Base-by-base conservation (phyloP, 35 echinoderm and acorn worm genomes). In the Eucidaris tribuloides region DNA sequence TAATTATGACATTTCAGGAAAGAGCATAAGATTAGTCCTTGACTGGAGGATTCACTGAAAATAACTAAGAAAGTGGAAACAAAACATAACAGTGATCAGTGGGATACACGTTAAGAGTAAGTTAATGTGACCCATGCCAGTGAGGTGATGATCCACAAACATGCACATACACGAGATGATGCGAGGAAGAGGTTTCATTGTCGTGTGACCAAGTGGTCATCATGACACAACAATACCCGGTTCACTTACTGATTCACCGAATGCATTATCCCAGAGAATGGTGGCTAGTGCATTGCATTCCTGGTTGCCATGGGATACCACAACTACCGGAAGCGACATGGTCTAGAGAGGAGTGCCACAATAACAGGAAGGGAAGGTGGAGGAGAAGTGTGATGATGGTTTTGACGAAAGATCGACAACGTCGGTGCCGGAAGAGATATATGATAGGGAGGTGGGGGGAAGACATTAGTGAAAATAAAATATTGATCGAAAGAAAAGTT, bases 221-320 rank as follows among this genome's bases (percentile, higher is more conserved):
- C n/a, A 84, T 84, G 82, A 84, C 41, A 58, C 63, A 48, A 66
- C 61, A 23, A 42, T 3, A 77, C 60, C 65, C 71, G 18, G 65
- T 44, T 76, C 62, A 99, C 96, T 99, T 93, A 99, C 96, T 86
- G 96, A 84, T 87, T 99, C 96, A 83, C 86, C 87, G 88, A 99
- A 99, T 49, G 90, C 96, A 87, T 99, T 99, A 90, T 99, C 96
- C 96, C 96, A 99, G 20, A 99, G 91, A 79, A 99, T 99, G 39
- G 96, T 99, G 40, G 96, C 96, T 79, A 92, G 87, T 39, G 96
- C 96, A 93, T 99, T 99, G 72, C 90, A 99, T 90, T 99, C 96
- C 83, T 99, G 96, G 76, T 99, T 99, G 84, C 96, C 96, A 99
- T 99, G 96, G 84, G 90, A 92, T 18, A 99, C 90, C 76, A 99